These are phyloP conservation scores for Eristalinus aeneus DNA, from an alignment of 2,888 invertebrate genomes.

Conservation along the genomic window DNA sequence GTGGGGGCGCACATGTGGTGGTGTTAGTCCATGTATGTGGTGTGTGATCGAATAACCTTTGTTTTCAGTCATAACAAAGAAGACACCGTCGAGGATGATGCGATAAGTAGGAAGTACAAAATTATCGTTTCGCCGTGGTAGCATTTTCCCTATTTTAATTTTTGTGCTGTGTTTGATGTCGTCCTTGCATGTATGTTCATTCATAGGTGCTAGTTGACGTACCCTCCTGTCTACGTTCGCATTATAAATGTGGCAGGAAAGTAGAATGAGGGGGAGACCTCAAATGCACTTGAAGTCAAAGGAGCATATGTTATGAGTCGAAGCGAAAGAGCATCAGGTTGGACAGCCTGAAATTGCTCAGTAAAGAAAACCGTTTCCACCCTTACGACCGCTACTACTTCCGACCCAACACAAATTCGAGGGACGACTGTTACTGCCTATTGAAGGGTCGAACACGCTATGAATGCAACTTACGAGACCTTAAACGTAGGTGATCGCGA, in stretches of 20 bases:
- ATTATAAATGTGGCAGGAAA: not conserved
- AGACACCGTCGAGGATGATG: not conserved
- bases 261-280: slow-evolving; percentile 19
- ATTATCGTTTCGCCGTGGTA: not conserved
- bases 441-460: too few species aligned
- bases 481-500: too few species aligned
- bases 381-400: too few species aligned
- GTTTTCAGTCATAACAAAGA: slow-evolving; percentile 9
- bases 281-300: slow-evolving; percentile 21
- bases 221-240: not conserved
- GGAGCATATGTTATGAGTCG: slow-evolving; percentile 28
- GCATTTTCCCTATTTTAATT: slow-evolving; percentile 38
- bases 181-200: slow-evolving; percentile 34
- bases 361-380: not conserved
- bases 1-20: not conserved
- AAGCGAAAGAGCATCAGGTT: not conserved
- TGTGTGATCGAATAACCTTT: slow-evolving; percentile 1
- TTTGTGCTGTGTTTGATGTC: slow-evolving; percentile 27
- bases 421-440: too few species aligned
- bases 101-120: not conserved
- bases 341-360: not conserved
- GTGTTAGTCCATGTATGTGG: not conserved
- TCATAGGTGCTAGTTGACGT: too few species aligned
- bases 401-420: too few species aligned
- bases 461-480: too few species aligned